Base-by-base conservation (phyloP, 2,888 invertebrate genomes). In the Dromius quadrimaculatus region DNA sequence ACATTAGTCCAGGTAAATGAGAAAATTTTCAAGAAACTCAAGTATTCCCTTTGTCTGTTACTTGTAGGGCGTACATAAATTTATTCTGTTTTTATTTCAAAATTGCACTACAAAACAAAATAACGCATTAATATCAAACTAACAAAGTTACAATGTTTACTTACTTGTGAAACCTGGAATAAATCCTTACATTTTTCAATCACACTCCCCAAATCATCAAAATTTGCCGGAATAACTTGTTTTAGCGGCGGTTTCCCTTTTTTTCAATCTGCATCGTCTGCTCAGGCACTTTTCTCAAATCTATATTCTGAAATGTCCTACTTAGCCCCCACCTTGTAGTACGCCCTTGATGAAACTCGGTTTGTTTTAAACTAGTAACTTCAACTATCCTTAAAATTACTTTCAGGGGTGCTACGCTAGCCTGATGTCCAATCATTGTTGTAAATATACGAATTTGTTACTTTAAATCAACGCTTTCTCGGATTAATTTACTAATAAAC, bases 261-360 rank as follows among this genome's bases (percentile, higher is more conserved):
- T 79, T 83, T 2, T 72, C 71, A 15, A 75, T 72, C 2, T 75
- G 73, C 6, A 76, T 72, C 73, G 83, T 81, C 36, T 80, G 80
- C 22, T 79, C 78, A 1, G 83, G 82, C 17, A 83, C 81, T 71
- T 79, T 83, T 54, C 79, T 78, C 63, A 86, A 78, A 77, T 86
- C 80, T 36, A 84, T 75, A 32, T 81, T 73, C 41, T 79, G 75
- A 80, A 87, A 92, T 2, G 94, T 92, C 98, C 98, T 99, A 1
- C 95, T 97, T 28, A 98, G 80, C 9, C 95, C 97, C 98, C 98
- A 99, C 74, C 98, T 87, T 74, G 94, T 95, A 0, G 97, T 97
- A 76, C 92, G 88, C 0, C 98, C 99, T 84, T 98, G 98, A 78
- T 91, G 92, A 81, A 97, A 95, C 79, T 94, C 93, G 0, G 94